phyloP scores from a whole-genome alignment of 2,113 vertebrate genomes.

The Lepisosteus oculatus region DNA sequence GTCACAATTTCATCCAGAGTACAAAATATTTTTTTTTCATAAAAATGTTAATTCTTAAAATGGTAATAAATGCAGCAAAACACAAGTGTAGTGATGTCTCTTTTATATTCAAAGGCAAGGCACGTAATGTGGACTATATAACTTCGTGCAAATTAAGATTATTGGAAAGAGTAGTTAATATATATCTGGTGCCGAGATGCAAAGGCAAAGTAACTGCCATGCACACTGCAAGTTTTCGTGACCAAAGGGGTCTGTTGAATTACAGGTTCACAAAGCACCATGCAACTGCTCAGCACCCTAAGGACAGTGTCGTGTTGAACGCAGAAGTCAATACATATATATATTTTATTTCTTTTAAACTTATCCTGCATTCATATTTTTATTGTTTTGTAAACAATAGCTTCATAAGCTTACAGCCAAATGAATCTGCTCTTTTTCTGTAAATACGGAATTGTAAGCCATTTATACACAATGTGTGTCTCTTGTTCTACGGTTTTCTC shows the following conservation, averaged over 20 bases:
- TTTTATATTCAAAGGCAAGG: conserved; percentile 98
- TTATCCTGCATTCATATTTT: conserved; percentile 69
- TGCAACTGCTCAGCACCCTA: conserved; percentile 80
- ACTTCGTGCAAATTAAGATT: conserved; percentile 99
- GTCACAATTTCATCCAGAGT: conserved; percentile 93
- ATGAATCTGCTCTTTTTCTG: conserved; percentile 78
- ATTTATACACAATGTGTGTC: conserved; percentile 76
- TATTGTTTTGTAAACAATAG: conserved; percentile 83
- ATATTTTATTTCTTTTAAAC: conserved; percentile 48
- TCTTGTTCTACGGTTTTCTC: conserved; percentile 39
- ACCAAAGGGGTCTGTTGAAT: conserved; percentile 53
- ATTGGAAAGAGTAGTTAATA: conserved; percentile 82
- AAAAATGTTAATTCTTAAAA: conserved; percentile 98
- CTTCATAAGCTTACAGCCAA: conserved; percentile 82
- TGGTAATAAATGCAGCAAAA: conserved; percentile 99
- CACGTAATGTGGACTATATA: conserved; percentile 99
- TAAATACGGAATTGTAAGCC: conserved; percentile 72
- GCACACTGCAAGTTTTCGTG: conserved; percentile 82
- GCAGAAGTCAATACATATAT: conserved; percentile 61
- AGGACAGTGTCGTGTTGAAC: conserved; percentile 55
- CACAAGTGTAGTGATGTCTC: conserved; percentile 97
- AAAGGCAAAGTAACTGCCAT: conserved; percentile 80
- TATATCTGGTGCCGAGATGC: conserved; percentile 81
- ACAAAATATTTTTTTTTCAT: conserved; percentile 98
- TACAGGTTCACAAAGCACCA: conserved; percentile 68